Conservation (phyloP, 2,113 vertebrate species). For the Poeciliopsis turrubarensis region DNA sequence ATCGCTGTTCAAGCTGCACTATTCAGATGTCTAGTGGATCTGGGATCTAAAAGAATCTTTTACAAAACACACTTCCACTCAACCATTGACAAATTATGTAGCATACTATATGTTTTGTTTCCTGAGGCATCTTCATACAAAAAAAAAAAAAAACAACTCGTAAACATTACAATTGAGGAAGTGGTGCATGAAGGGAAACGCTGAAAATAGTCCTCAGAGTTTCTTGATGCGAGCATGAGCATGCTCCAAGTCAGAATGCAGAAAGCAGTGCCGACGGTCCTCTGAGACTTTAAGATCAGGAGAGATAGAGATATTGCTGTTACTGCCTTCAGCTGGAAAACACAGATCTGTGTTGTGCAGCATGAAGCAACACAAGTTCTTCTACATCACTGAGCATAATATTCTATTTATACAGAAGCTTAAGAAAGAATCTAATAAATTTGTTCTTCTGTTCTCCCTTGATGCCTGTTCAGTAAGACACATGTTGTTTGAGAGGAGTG, state of each 20-base stretch:
- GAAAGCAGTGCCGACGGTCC: conserved; percentile 3
- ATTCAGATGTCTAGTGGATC: background rate
- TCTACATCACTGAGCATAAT: background rate
- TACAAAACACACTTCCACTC: background rate
- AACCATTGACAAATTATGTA: background rate
- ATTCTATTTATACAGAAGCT: background rate
- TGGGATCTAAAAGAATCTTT: background rate
- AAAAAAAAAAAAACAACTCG: background rate
- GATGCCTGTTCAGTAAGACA: conserved; percentile 4
- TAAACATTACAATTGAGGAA: background rate
- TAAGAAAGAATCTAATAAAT: background rate
- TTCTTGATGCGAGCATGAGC: background rate
- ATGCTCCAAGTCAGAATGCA: background rate
- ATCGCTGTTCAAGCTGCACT: no score
- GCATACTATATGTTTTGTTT: background rate
- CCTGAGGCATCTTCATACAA: background rate
- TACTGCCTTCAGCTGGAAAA: conserved; percentile 2
- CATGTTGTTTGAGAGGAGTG: background rate
- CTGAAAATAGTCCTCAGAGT: background rate
- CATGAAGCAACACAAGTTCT: background rate
- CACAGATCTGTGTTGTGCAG: conserved; percentile 1
- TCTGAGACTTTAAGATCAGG: background rate
- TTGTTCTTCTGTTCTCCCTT: background rate
- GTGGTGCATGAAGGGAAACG: background rate
- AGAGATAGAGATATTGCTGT: background rate